Percentiles rank a stretch among this genome's conserved stretches.
Conservation (phyloP, 2,113 vertebrate genomes). For the Oreochromis niloticus region DNA sequence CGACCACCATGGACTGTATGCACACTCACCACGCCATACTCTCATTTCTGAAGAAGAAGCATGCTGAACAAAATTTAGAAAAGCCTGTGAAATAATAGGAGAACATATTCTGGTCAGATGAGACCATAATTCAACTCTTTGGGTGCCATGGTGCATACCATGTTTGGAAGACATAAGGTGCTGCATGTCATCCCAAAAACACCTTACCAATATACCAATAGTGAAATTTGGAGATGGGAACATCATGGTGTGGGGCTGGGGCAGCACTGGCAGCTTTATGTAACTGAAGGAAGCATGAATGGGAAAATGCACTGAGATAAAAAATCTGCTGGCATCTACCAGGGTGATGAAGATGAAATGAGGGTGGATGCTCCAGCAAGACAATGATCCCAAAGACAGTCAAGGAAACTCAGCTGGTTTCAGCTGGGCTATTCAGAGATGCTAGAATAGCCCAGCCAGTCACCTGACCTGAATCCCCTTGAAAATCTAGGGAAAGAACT, state of each 20-base stretch:
- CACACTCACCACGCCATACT: background rate
- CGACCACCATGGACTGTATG: background rate
- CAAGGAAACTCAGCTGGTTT: background rate
- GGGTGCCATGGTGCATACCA: no score
- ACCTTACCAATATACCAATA: background rate
- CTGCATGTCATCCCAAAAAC: background rate
- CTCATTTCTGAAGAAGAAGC: background rate
- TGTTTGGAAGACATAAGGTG: background rate
- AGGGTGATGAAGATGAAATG: background rate
- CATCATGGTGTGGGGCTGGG: background rate
- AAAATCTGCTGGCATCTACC: background rate
- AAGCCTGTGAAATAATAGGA: background rate
- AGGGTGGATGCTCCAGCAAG: background rate
- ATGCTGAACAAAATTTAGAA: background rate
- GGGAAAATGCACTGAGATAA: background rate
- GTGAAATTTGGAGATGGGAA: background rate
- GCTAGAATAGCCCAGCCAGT: fast-evolving
- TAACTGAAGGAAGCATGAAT: background rate
- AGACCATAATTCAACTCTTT: no score
- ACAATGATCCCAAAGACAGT: background rate
- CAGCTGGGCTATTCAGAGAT: background rate
- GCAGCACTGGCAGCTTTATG: background rate
- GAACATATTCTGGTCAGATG: background rate
- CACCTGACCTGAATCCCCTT: background rate
- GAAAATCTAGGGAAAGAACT: background rate